Conservation (phyloP, 2,113 vertebrate genomes). For the Alces alces region DNA sequence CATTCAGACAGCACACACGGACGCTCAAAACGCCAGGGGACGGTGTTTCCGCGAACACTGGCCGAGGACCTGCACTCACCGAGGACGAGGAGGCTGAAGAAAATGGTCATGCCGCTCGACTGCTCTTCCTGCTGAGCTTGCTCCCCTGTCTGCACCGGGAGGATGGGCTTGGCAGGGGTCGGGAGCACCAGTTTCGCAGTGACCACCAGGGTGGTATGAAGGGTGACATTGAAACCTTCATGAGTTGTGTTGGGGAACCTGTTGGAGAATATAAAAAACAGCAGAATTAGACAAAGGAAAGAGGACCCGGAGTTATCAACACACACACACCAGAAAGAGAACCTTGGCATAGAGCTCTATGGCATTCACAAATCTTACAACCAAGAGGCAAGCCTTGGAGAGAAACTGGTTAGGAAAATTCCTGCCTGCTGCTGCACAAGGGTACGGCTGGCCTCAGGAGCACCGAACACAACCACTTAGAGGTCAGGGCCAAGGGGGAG, state of each 20-base stretch:
- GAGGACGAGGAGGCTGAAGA: constrained; percentile 97
- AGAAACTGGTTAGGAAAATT: neutral
- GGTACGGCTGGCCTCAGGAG: neutral
- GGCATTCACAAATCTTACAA: neutral
- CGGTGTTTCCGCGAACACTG: constrained; percentile 25
- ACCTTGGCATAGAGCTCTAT: neutral
- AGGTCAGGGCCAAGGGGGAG: neutral
- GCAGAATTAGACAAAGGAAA: neutral
- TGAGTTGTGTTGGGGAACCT: constrained; percentile 87
- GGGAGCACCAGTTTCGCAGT: constrained; percentile 86
- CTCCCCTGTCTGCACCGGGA: constrained; percentile 94
- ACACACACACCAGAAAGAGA: neutral
- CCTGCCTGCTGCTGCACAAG: neutral
- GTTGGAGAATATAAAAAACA: constrained; percentile 37
- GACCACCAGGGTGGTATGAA: constrained; percentile 79
- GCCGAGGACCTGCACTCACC: constrained; percentile 92
- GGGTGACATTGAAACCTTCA: constrained; percentile 84
- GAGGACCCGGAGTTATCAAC: neutral
- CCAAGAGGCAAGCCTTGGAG: neutral
- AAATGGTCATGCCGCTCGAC: constrained; percentile 97
- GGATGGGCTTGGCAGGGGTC: constrained; percentile 89
- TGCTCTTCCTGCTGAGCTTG: constrained; percentile 98
- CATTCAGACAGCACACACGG: neutral
- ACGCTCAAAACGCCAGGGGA: neutral
- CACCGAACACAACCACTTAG: neutral